Base-by-base conservation (phyloP, 2,888 invertebrate genomes). In the Blera fallax region DNA sequence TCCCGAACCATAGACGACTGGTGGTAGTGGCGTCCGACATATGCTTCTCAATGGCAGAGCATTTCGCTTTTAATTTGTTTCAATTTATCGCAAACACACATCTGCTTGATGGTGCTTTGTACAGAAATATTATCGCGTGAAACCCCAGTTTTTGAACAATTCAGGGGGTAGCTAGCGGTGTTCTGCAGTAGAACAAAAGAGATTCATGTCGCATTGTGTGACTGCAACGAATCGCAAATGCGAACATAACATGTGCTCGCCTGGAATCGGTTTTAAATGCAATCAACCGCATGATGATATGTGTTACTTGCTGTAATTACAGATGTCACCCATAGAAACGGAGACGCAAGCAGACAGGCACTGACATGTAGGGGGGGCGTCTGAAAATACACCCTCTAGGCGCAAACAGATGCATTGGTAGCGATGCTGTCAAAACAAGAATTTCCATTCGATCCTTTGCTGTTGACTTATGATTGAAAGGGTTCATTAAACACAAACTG, bases 41-140 rank as follows among this genome's bases (percentile, higher is more conserved):
- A 43, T 64, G 70, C 43, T 14, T 10, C 34, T 48, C 29, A 10
- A 56, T 40, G 7, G 58, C 34, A 18, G 24, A 65, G 58, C 56
- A 54, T 24, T n/a, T 79, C 67, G 27, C 54, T 69, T 79, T 79
- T 79, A 84, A 84, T 84, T 84, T 73, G 67, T 62, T 56, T 73
- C 73, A 84, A 84, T 84, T 84, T 79, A 73, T 79, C 52, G 40
- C 56, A 29, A 27, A 50, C 54, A 60, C 29, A 83, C 70, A 72
- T 79, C 79, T 72, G 56, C 14, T 70, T 32, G 10, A 8, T 52
- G 50, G 18, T 29, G 32, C 7, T 81, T 74, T 43, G 29, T 45
- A 27, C 27, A 50, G 40, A 64, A 70, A 77, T 56, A 65, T 69
- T 77, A 58, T 72, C 72, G 82, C 77, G 54, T 69, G 79, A 79